Percentiles rank a stretch among this genome's conserved stretches.
These are phyloP conservation scores for Bubalus kerabau DNA, from an alignment of 2,113 vertebrate species.

Conservation along the genomic window DNA sequence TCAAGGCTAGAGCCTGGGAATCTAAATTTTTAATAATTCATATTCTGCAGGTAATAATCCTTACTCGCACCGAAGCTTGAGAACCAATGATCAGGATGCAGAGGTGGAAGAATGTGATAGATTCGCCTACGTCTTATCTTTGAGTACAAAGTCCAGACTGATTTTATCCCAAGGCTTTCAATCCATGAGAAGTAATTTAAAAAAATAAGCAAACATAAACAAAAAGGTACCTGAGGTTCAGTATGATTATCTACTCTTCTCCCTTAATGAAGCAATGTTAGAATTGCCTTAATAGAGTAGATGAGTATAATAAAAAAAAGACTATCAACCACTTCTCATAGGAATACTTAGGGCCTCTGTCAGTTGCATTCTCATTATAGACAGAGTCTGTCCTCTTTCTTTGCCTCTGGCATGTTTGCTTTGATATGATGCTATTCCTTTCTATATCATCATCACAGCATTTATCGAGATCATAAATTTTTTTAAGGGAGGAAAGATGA, in stretches of 20 bases:
- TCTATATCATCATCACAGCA: background rate
- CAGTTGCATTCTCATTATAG: background rate
- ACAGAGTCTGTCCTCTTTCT: background rate
- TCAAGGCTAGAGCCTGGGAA: background rate
- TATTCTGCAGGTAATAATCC: background rate
- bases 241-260: background rate
- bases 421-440: background rate
- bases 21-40: background rate
- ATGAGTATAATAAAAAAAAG: background rate
- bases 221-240: background rate
- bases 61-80: background rate
- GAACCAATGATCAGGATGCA: background rate
- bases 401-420: background rate
- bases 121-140: background rate
- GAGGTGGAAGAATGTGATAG: background rate
- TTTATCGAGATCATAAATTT: background rate
- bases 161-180: background rate
- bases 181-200: background rate
- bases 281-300: background rate
- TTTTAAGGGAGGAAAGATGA: background rate
- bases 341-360: background rate
- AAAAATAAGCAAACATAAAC: background rate
- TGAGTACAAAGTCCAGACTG: background rate
- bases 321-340: background rate
- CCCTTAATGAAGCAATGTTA: background rate